Evolutionary conservation across 2,888 invertebrate species (phyloP).

Genomic region (Cecidostiba fungosa): DNA sequence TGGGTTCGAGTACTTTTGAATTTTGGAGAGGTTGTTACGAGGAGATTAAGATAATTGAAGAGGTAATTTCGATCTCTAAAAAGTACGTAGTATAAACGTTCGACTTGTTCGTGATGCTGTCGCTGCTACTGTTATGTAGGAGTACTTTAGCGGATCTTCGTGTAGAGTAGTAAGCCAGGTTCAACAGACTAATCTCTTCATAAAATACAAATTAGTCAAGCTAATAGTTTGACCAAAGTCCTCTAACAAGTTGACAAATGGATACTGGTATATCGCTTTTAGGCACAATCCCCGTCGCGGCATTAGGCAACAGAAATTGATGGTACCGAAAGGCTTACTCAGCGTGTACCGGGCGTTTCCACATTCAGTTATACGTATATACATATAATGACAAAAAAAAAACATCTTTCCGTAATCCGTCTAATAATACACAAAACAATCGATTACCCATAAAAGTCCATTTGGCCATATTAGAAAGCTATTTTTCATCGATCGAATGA

Average conservation of each 20-base stretch:
- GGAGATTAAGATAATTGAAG: not conserved
- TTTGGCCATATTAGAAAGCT: not conserved
- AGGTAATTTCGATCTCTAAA: not conserved
- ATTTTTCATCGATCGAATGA: not conserved
- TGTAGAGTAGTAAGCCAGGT: constrained; percentile 2
- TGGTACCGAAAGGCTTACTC: constrained; percentile 4
- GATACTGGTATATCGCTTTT: constrained; percentile 12
- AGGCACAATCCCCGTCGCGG: not conserved
- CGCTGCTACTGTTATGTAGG: not conserved
- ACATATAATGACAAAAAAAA: not conserved
- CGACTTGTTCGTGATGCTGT: not conserved
- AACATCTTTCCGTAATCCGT: not conserved
- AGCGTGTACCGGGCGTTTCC: not conserved
- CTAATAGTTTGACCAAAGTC: constrained; percentile 41
- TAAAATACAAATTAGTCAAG: constrained; percentile 35
- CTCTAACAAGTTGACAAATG: constrained; percentile 25
- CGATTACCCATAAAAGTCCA: not conserved
- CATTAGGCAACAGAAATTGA: constrained; percentile 7
- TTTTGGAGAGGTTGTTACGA: not conserved
- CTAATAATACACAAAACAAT: not conserved
- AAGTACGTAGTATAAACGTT: not conserved
- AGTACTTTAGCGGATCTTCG: not conserved
- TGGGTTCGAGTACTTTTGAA: no score
- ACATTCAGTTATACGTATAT: not conserved
- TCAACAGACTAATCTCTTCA: constrained; percentile 19